Conservation (phyloP, 2,797 vertebrate species). For the Graptemys geographica region DNA sequence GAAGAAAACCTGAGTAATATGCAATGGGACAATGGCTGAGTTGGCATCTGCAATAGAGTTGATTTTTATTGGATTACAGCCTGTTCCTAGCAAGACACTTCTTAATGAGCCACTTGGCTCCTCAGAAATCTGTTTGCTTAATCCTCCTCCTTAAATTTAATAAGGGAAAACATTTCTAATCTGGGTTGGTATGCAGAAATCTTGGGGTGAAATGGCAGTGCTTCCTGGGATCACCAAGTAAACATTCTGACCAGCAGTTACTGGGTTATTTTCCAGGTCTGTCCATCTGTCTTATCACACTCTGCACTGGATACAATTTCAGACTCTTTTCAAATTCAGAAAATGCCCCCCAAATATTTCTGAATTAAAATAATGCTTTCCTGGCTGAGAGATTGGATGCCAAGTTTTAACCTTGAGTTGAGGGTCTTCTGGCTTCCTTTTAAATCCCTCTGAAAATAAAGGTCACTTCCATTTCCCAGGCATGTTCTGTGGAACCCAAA, state of each 20-base stretch:
- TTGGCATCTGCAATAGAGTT: conserved; percentile 22
- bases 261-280: neutral
- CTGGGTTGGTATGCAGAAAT: neutral
- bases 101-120: conserved; percentile 33
- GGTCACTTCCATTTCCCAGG: neutral
- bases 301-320: neutral
- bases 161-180: conserved; percentile 23
- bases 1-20: neutral
- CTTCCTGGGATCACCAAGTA: neutral
- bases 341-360: rapidly evolving
- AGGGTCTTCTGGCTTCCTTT: neutral
- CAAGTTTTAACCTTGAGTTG: neutral
- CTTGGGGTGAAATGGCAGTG: neutral
- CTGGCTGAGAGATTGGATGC: neutral
- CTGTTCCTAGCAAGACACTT: neutral
- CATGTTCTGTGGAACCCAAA: neutral
- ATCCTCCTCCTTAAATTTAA: neutral
- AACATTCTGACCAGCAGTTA: neutral
- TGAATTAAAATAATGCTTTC: neutral
- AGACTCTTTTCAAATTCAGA: neutral
- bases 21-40: neutral
- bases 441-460: neutral
- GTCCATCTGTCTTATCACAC: neutral
- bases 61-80: conserved; percentile 47
- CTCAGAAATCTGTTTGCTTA: neutral